Base-by-base conservation (phyloP, 2,113 vertebrate species). In the Mungos mungo region DNA sequence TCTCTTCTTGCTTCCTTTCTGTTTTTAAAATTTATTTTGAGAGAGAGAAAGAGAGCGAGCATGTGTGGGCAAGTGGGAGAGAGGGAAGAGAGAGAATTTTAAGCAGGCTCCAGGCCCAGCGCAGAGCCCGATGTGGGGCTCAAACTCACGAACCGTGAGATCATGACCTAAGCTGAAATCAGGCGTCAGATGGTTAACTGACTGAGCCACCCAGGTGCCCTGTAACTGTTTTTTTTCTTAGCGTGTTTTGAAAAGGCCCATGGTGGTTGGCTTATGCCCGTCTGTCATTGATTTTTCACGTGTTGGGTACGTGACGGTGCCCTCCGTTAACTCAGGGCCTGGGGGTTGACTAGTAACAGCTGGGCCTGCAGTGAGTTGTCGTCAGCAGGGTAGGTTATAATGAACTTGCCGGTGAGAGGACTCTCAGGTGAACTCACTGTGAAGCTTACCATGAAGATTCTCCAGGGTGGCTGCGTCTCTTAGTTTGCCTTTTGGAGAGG, bases 361-460 rank as follows among this genome's bases (percentile, higher is more conserved):
- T 60, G 23, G 2, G 21, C 45, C 69, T 33, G 15, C 6, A 11
- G 71, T 0, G 5, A 19, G 2, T 19, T 1, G 27, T 31, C 3
- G 16, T 35, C 1, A 60, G 83, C 79, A 80, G 83, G 25, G 29
- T 21, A 25, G 69, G n/a, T 88, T 66, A n/a, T 50, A 63, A 57
- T 25, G 19, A 1, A 9, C 18, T 50, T 68, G 29, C 3, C 54
- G 54, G 60, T n/a, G 63, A 18, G 71, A n/a, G 52, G 19, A 7
- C 65, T 66, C 60, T 77, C 15, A 15, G 63, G 66, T n/a, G 81
- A 41, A 18, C 5, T 27, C 71, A 33, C 3, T 31, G 2, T 35
- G 35, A 69, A 66, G 23, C 71, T 16, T 18, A 33, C 38, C 33
- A 0, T 77, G 79, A 41, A 87, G 35, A 5, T 72, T 85, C 92